Evolutionary conservation across 2,888 invertebrate genomes (phyloP).

Genomic region (Rhagonycha fulva): DNA sequence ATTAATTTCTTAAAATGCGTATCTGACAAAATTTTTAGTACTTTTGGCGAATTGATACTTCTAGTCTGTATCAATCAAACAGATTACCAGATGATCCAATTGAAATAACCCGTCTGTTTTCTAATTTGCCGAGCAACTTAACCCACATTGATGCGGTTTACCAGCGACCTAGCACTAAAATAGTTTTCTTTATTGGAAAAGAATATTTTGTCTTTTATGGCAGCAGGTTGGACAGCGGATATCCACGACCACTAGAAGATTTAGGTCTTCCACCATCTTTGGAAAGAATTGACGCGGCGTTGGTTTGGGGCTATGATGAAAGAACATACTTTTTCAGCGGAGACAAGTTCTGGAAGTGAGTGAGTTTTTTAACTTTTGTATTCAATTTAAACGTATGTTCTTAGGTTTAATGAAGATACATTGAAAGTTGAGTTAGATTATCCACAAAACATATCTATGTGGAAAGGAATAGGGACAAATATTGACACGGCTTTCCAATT

Average conservation of each 20-base stretch:
- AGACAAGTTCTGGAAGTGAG: slow-evolving; percentile 82
- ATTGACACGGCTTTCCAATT: slow-evolving; percentile 93
- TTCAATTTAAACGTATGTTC: slow-evolving; percentile 22
- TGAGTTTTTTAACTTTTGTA: slow-evolving; percentile 3
- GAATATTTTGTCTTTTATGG: slow-evolving; percentile 80
- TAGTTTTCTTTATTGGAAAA: slow-evolving; percentile 88
- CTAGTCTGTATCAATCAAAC: too few species aligned
- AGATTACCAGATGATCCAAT: too few species aligned
- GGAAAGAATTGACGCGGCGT: slow-evolving; percentile 84
- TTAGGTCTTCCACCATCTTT: slow-evolving; percentile 80
- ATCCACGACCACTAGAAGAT: slow-evolving; percentile 74
- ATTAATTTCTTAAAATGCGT: background rate
- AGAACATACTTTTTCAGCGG: slow-evolving; percentile 91
- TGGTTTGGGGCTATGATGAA: slow-evolving; percentile 93
- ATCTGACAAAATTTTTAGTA: slow-evolving; percentile 63
- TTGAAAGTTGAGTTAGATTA: slow-evolving; percentile 87
- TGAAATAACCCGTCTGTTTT: slow-evolving; percentile 84
- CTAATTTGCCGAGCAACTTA: slow-evolving; percentile 72
- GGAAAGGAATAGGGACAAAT: slow-evolving; percentile 87
- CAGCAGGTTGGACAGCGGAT: slow-evolving; percentile 69
- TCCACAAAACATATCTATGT: slow-evolving; percentile 92
- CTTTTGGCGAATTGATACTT: slow-evolving; percentile 94
- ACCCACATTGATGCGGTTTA: slow-evolving; percentile 92
- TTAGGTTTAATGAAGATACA: slow-evolving; percentile 76
- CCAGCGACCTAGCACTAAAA: slow-evolving; percentile 82